Base-by-base conservation (phyloP, 2,888 invertebrate species). In the Calephelis perditalis region DNA sequence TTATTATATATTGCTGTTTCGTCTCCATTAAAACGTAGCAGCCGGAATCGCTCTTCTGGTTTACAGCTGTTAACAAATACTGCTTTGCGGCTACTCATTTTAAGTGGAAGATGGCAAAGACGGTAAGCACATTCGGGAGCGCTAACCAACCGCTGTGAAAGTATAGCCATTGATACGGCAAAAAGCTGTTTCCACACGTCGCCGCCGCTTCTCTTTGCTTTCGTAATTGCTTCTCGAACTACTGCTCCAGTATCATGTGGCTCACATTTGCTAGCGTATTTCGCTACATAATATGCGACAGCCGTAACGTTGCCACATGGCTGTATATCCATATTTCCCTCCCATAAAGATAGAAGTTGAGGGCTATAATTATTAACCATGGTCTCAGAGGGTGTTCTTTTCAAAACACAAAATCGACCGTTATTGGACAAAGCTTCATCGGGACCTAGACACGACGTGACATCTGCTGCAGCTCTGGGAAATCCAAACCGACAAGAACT, bases 271-370 rank as follows among this genome's bases (percentile, higher is more conserved):
- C 68, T 71, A 0, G 65, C 71, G 57, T 75, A 74, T 63, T 75
- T 76, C 1, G 73, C 69, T 0, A 76, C 59, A 45, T 75, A 77
- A 55, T 73, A 78, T 0, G 78, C 69, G 0, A 79, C 71, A 12
- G 76, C 72, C 1, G 71, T 70, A 1, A 74, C 67, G 62, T 55
- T 73, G 9, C 77, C 76, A 64, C 74, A 76, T 5, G 75, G 76
- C 58, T 78, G 75, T 0, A 79, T 63, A 56, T 77, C 74, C 58
- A 79, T 79, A 56, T 79, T 78, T 5, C 65, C 78, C 44, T 69
- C 15, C 74, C 74, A 76, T 49, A 78, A 7, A 10, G 46, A 52
- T 12, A 75, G 44, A 11, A 76, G 55, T 35, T 9, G 37, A 15
- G 71, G 7, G 67, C 73, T 77, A 59, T 76, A 77, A 65, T 76